Base-by-base conservation (phyloP, 2,797 vertebrate species). In the Pangasius krempfi region DNA sequence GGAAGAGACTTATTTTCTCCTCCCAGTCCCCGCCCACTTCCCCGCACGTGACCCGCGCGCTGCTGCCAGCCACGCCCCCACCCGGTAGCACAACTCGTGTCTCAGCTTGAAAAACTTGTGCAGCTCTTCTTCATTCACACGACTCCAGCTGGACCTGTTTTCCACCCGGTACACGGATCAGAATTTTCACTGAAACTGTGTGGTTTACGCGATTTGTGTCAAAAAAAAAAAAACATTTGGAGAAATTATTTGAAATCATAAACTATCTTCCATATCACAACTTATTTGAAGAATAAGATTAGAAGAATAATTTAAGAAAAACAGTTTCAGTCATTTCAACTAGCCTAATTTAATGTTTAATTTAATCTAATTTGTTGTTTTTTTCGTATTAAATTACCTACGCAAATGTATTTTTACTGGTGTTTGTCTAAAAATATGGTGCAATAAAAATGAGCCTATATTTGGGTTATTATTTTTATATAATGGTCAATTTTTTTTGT, bases 11-110 rank as follows among this genome's bases (percentile, higher is more conserved):
- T 72, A 83, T 50, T 87, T 86, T 56, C 64, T 60, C 56, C 86
- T 79, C 73, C 56, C 30, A 88, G 40, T 82, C 88, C 64, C 87
- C 87, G 18, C 91, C 91, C 90, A 40, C 89, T 25, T 88, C 44
- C 47, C n/a, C 47, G 56, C 90, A 92, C 50, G 79, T 91, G 91
- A 91, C 81, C 40, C n/a, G 33, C 10, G 30, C 22, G 50, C 87
- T 40, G 8, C 27, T n/a, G 62, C 52, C 60, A 64, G 84, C 30
- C 62, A 88, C 91, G 87, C 87, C 91, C 79, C 76, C 79, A 33
- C 12, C 72, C n/a, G 56, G 79, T 83, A 82, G 78, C 64, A 30
- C 73, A 80, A 44, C 66, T 73, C 66, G 30, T 73, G 87, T 88
- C 87, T 56, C 52, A 72, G 64, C 79, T 60, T 75, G 68, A 88